Conservation (phyloP, 2,888 invertebrate species). For the Volucella zonaria region DNA sequence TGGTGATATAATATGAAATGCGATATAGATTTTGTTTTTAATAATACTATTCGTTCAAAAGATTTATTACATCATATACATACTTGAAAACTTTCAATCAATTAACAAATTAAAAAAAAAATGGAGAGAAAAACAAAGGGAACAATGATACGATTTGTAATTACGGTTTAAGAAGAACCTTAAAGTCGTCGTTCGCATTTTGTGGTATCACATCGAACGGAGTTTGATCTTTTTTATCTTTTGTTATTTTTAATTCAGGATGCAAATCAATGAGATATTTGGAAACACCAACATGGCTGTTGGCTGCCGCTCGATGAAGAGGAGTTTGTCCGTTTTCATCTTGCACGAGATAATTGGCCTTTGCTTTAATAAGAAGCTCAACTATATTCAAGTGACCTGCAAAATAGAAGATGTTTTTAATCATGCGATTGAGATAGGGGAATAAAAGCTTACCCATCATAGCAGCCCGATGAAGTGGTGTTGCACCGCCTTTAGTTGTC, state of each 20-base stretch:
- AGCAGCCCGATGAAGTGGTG: conserved; percentile 92
- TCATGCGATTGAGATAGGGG: background rate
- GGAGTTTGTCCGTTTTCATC: conserved; percentile 92
- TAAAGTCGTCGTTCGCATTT: conserved; percentile 81
- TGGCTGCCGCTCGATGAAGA: conserved; percentile 89
- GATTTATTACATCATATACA: conserved; percentile 28
- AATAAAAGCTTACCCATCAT: conserved; percentile 85
- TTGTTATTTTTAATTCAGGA: conserved; percentile 79
- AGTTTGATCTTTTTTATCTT: conserved; percentile 83
- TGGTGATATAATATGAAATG: conserved; percentile 45
- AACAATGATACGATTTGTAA: background rate
- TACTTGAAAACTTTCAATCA: conserved; percentile 33
- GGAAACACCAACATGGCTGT: conserved; percentile 82
- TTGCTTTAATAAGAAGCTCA: conserved; percentile 85
- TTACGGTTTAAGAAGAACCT: conserved; percentile 80
- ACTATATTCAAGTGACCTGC: conserved; percentile 87
- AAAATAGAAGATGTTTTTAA: background rate
- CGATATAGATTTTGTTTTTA: conserved; percentile 43
- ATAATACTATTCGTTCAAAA: conserved; percentile 62
- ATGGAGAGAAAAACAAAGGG: conserved; percentile 30
- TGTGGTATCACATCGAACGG: conserved; percentile 82
- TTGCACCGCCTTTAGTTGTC: conserved; percentile 90
- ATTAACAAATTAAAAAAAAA: conserved; percentile 36
- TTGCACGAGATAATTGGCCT: conserved; percentile 86
- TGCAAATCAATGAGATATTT: conserved; percentile 78